Evolutionary conservation across 2,888 invertebrate species (phyloP).

Genomic region (Phyllotreta cruciferae): DNA sequence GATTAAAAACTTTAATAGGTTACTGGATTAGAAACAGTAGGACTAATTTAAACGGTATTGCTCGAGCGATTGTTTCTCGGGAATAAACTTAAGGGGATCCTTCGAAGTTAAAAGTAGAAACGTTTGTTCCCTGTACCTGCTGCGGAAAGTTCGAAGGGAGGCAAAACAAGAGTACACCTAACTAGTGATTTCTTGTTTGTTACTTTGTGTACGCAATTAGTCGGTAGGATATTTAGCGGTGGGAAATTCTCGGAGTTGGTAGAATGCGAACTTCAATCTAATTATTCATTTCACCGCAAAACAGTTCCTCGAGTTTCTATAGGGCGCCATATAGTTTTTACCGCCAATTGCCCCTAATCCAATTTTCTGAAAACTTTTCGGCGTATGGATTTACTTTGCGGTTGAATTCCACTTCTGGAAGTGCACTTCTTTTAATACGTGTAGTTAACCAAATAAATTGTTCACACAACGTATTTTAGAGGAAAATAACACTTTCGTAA

Average conservation of each 20-base stretch:
- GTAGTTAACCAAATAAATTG: slow-evolving; percentile 11
- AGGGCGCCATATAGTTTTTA: slow-evolving; percentile 27
- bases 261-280: slow-evolving; percentile 32
- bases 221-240: slow-evolving; percentile 34
- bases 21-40: not conserved
- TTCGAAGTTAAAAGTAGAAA: slow-evolving; percentile 8
- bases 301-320: slow-evolving; percentile 28
- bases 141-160: slow-evolving; percentile 22
- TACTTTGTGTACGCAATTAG: slow-evolving; percentile 39
- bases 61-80: not conserved
- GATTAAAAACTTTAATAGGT: too few relatives aligned
- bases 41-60: slow-evolving; percentile 2
- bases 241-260: slow-evolving; percentile 28
- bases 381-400: slow-evolving; percentile 5
- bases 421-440: not conserved
- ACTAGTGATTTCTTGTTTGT: slow-evolving; percentile 36
- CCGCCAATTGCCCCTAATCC: slow-evolving; percentile 26
- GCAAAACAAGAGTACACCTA: slow-evolving; percentile 28
- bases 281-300: slow-evolving; percentile 33
- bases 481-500: too few relatives aligned
- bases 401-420: slow-evolving; percentile 1
- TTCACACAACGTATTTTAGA: too few relatives aligned
- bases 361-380: slow-evolving; percentile 26
- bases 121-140: slow-evolving; percentile 30
- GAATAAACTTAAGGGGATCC: slow-evolving; percentile 6